phyloP scores from a whole-genome alignment of 2,888 invertebrate species.

The Agonopterix arenella region DNA sequence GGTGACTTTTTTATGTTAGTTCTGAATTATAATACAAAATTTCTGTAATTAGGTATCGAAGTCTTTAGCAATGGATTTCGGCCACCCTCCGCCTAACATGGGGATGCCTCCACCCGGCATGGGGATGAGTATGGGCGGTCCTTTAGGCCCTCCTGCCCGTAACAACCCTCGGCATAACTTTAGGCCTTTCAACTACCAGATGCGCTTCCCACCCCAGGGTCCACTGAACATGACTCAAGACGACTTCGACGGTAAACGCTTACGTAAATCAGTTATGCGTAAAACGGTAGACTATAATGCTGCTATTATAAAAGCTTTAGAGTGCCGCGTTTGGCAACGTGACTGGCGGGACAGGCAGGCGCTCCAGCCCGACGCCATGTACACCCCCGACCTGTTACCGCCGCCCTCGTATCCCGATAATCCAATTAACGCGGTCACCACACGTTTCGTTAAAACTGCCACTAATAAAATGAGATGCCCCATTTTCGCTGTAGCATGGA shows the following conservation, averaged over 20 bases:
- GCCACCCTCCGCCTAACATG: slow-evolving; percentile 66
- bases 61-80: slow-evolving; percentile 66
- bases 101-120: slow-evolving; percentile 61
- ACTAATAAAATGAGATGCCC: slow-evolving; percentile 99
- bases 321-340: slow-evolving; percentile 96
- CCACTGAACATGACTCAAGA: slow-evolving; percentile 86
- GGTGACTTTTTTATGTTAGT: slow-evolving; percentile 13
- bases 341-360: slow-evolving; percentile 93
- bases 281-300: slow-evolving; percentile 99
- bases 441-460: slow-evolving; percentile 98
- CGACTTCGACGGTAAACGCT: slow-evolving; percentile 96
- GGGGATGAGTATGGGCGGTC: slow-evolving; percentile 33
- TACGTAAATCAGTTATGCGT: slow-evolving; percentile 96
- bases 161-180: slow-evolving; percentile 69
- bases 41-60: slow-evolving; percentile 69
- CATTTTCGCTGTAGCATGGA: slow-evolving; percentile 99
- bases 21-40: slow-evolving; percentile 41
- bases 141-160: slow-evolving; percentile 50
- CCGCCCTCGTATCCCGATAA: slow-evolving; percentile 96
- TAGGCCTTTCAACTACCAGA: slow-evolving; percentile 69
- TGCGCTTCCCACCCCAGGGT: slow-evolving; percentile 71
- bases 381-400: slow-evolving; percentile 94
- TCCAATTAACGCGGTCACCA: slow-evolving; percentile 97
- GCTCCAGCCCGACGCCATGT: slow-evolving; percentile 96
- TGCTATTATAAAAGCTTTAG: slow-evolving; percentile 92